A percentile compares a stretch with the other conserved stretches of the same genome.
Conservation (phyloP, 2,888 invertebrate genomes). For the Agrotis clavis region DNA sequence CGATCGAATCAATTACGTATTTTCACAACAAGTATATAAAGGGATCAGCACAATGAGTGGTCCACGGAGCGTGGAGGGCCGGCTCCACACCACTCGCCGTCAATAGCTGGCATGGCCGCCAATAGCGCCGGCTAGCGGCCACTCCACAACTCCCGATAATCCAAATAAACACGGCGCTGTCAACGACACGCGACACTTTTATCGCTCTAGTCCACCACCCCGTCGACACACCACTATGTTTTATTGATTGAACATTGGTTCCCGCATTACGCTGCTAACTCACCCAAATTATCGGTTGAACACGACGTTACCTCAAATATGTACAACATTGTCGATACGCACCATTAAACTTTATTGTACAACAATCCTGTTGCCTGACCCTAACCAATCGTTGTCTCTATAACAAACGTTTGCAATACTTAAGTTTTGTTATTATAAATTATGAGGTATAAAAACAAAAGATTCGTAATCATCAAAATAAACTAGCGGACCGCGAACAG, state of each 20-base stretch:
- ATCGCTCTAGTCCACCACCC: constrained; percentile 75
- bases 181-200: constrained; percentile 85
- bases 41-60: constrained; percentile 49
- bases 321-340: constrained; percentile 35
- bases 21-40: constrained; percentile 49
- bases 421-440: constrained; percentile 51
- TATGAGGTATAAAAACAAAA: constrained; percentile 54
- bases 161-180: constrained; percentile 75
- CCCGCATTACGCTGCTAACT: constrained; percentile 71
- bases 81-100: constrained; percentile 5
- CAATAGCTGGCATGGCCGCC: constrained; percentile 16
- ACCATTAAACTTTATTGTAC: constrained; percentile 43
- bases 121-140: constrained; percentile 38
- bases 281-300: constrained; percentile 51
- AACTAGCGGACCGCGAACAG: constrained; percentile 58
- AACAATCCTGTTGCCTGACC: constrained; percentile 15
- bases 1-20: constrained; percentile 58
- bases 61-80: constrained; percentile 8
- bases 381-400: constrained; percentile 12
- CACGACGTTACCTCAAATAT: constrained; percentile 52
- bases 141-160: constrained; percentile 72
- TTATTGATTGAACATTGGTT: constrained; percentile 78
- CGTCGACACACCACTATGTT: constrained; percentile 71
- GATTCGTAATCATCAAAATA: constrained; percentile 66
- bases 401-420: constrained; percentile 29